Evolutionary conservation across 2,113 vertebrate species (phyloP), one percentile per base, ranked within the genome.

Genomic region (Parotia lawesii): DNA sequence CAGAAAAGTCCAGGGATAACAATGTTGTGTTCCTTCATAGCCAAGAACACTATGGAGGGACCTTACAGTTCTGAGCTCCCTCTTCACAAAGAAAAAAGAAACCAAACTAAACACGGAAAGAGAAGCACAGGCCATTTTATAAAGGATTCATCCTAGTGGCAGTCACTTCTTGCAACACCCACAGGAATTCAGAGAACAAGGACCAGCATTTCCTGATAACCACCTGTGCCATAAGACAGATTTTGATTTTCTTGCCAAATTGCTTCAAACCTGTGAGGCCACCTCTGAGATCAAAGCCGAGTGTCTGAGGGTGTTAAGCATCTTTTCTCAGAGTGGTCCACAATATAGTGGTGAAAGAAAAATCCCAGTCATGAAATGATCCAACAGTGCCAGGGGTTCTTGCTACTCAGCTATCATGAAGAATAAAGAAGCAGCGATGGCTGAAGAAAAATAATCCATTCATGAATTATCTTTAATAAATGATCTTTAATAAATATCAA

Each of bases 51-150:
- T 12, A 6, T 5, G 22, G 38, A 44, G n/a, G n/a, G 50, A 25
- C 33, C n/a, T 35, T 35, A 29, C 0, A 1, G 12, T 29, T 47
- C 3, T 0, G 82, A 57, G 33, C 31, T 62, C 0, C 0, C 31
- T 20, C 47, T 54, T 31, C 2, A 3, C 11, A 61, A 40, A 23
- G 12, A 9, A 50, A 57, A 57, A 57, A 16, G 12, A 53, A 67
- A 37, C 31, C 17, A 18, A 38, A 42, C 1, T 13, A 28, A 56
- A 11, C 11, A 53, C 31, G 42, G 58, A 33, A 44, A 48, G 29
- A 87, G 45, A 78, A 64, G 19, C 28, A 29, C 3, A 0, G 35
- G 29, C 20, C 35, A 56, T 66, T 88, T 86, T 50, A 6, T 22
- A 61, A 40, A 7, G 18, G 21, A n/a, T 40, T n/a, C 17, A 29